These are phyloP conservation scores for Cheirogaleus medius DNA, from an alignment of 2,113 vertebrate species.

Conservation along the genomic window DNA sequence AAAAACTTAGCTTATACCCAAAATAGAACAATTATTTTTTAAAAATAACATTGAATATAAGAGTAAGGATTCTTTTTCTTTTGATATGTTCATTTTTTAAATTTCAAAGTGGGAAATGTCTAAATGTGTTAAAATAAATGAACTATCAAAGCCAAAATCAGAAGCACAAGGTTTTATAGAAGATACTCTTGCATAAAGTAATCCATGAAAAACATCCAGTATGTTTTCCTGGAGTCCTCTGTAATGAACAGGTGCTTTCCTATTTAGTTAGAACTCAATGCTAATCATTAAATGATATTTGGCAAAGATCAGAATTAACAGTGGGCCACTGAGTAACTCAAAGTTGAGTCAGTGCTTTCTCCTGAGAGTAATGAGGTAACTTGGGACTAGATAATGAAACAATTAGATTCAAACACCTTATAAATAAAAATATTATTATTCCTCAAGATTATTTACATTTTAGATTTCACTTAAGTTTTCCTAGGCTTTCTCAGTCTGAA, in stretches of 20 bases:
- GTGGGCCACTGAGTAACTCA: background rate
- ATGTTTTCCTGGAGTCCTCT: background rate
- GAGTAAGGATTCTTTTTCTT: background rate
- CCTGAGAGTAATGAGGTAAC: background rate
- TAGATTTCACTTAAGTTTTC: background rate
- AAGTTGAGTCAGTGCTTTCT: conserved; percentile 51
- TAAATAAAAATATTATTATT: background rate
- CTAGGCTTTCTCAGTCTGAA: background rate
- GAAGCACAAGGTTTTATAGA: background rate
- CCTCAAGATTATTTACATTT: background rate
- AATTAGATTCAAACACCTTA: background rate
- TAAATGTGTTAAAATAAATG: conserved; percentile 37
- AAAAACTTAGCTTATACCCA: background rate
- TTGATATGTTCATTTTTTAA: conserved; percentile 33
- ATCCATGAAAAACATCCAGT: background rate
- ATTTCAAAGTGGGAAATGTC: conserved; percentile 40
- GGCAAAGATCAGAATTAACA: conserved; percentile 21
- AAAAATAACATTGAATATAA: background rate
- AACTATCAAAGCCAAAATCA: conserved; percentile 24
- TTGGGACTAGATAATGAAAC: background rate
- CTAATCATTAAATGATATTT: background rate
- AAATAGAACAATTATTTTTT: background rate
- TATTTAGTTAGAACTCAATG: background rate
- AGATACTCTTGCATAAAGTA: background rate
- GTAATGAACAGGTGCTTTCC: background rate